Base-by-base conservation (phyloP, 2,888 invertebrate genomes). In the Chouioia cunea region DNA sequence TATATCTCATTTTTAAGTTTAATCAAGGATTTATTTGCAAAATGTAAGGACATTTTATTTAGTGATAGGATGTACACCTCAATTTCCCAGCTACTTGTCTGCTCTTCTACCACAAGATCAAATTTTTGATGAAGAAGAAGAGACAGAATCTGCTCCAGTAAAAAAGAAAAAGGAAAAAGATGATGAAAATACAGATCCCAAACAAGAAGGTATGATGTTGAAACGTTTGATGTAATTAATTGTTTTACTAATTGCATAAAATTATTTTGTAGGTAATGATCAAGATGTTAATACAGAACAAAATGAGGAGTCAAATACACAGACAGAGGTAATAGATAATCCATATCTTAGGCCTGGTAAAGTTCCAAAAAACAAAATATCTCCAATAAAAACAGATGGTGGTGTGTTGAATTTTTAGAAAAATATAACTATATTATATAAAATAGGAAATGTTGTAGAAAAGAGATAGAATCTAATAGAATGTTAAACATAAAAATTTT, bases 51-150 rank as follows among this genome's bases (percentile, higher is more conserved):
- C 4, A 27, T 27, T 27, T 58, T 16, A 18, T 44, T 44, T 52
- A 95, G 95, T 98, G 78, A 97, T 97, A 81, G 94, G 95, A 2
- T 93, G 94, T 80, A 94, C 95, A 81, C 92, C 95, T 0, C 89
- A 91, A 75, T 92, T 92, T 82, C 94, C 95, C 6, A 91, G 96
- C 1, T 97, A 97, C 82, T 85, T 96, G 52, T 91, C 93, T 73
- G 96, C 97, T 3, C 87, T 97, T 27, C 86, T 97, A 79, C 97
- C 97, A 0, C 94, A 94, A 77, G 97, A 98, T 87, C 97, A 97
- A 88, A 94, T 97, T 47, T 95, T 97, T 85, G 97, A 97, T 81
- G 93, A 94, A 80, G 96, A 96, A 65, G 80, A 79, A 71, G 85
- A 85, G 52, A 80, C 82, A 64, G 84, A 84, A 71, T 75, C 79